Conservation (phyloP, 2,888 invertebrate genomes). For the Chouioia cunea region DNA sequence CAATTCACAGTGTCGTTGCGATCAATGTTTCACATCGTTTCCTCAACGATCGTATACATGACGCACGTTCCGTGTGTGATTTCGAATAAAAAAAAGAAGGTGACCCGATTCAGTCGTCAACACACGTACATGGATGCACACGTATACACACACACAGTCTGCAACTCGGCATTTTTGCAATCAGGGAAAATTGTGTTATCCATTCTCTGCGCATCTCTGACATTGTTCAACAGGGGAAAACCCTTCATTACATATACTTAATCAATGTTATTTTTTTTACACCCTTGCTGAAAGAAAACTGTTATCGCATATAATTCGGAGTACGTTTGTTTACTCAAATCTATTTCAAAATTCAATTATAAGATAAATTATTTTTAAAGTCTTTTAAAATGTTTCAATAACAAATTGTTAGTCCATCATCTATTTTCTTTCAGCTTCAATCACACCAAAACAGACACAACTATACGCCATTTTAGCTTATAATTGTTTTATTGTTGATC, state of each 20-base stretch:
- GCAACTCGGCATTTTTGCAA: conserved; percentile 13
- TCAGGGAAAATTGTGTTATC: conserved; percentile 12
- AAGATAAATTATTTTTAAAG: too few species aligned
- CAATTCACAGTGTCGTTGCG: conserved; percentile 39
- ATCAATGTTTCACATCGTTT: conserved; percentile 40
- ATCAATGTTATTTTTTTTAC: too few species aligned
- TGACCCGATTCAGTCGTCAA: conserved; percentile 17
- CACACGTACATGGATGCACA: background rate
- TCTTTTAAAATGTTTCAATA: too few species aligned
- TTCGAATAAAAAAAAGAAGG: conserved; percentile 9
- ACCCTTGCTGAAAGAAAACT: too few species aligned
- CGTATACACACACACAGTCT: background rate
- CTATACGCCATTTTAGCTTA: conserved; percentile 17
- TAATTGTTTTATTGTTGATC: conserved; percentile 16
- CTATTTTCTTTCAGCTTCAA: too few species aligned
- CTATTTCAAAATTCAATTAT: too few species aligned
- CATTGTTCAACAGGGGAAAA: conserved; percentile 3
- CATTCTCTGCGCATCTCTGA: conserved; percentile 10
- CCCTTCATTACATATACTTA: too few species aligned
- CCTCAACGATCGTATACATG: conserved; percentile 26
- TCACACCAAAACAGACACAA: too few species aligned
- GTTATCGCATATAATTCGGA: too few species aligned
- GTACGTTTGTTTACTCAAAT: too few species aligned
- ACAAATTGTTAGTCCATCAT: too few species aligned
- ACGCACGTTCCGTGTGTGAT: conserved; percentile 38